Evolutionary conservation across 2,113 vertebrate species (phyloP), one percentile per base, ranked within the genome.

Genomic region (Oxyruncus cristatus): DNA sequence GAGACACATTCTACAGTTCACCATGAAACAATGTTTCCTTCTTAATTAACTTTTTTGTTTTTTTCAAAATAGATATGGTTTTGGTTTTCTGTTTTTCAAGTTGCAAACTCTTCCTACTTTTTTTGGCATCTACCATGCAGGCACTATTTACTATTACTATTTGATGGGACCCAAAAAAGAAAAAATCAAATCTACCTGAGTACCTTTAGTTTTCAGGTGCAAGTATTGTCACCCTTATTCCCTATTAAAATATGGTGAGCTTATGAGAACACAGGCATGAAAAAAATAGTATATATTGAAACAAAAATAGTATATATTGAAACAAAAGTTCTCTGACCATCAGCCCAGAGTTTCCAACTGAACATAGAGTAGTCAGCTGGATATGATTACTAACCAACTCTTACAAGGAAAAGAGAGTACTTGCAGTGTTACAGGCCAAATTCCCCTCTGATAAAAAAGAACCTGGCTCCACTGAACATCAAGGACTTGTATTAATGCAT

Each of bases 11-110:
- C 93, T 94, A 78, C 63, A 75, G 83, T 72, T 97, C 81, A 92
- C 87, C 95, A 94, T 63, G 71, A 97, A 98, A 97, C 81, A 94
- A 85, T 79, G 74, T 71, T 97, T 97, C 94, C 93, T 94, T 87
- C 85, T 97, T 85, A 96, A 94, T 95, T 91, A 72, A 44, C 0
- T 0, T 35, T 59, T 73, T 39, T 52, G 8, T 49, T 33, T 32
- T 32, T 33, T 53, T 11, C 10, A 27, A 32, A 39, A 13, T n/a
- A 88, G 12, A 6, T 56, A 24, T 26, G 11, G 4, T 76, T 92
- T 85, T 18, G 9, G 21, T 76, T 91, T 50, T 62, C n/a, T 73
- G 85, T 82, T 88, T 86, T 66, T 27, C 62, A 91, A 70, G 74
- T 18, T 73, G 46, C 3, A 18, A 71, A 65, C 3, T 49, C 18